A percentile compares a stretch with the other conserved stretches of the same genome.
phyloP scores from a whole-genome alignment of 2,888 invertebrate genomes.

The Coelopa pilipes region DNA sequence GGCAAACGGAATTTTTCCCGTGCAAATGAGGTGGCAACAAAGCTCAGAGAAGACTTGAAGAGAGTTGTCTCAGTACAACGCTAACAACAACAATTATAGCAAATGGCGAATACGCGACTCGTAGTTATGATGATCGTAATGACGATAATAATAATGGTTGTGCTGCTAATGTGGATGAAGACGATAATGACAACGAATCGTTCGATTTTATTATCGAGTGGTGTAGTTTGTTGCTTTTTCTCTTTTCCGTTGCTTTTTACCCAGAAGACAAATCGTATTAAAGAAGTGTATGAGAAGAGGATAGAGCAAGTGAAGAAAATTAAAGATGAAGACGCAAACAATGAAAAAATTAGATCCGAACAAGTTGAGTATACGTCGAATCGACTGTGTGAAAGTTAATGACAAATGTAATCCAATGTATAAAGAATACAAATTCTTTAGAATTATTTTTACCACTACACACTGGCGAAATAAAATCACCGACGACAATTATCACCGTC shows the following conservation, averaged over 20 bases:
- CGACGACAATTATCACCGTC: background rate
- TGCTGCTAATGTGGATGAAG: slow-evolving; percentile 26
- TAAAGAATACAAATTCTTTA: background rate
- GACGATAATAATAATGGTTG: slow-evolving; percentile 7
- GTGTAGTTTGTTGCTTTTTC: slow-evolving; percentile 22
- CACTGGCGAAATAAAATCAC: too few relatives aligned
- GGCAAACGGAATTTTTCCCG: too few relatives aligned
- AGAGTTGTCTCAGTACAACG: slow-evolving; percentile 17
- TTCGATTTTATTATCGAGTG: slow-evolving; percentile 3
- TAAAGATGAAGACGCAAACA: background rate
- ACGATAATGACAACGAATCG: slow-evolving; percentile 3
- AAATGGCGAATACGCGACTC: slow-evolving; percentile 33
- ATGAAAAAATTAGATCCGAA: slow-evolving; percentile 25
- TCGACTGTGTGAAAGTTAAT: background rate
- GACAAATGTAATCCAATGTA: background rate
- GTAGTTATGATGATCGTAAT: slow-evolving; percentile 19
- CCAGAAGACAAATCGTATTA: slow-evolving; percentile 27
- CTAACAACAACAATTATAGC: slow-evolving; percentile 33
- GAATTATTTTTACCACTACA: too few relatives aligned
- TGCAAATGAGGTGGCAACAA: slow-evolving; percentile 33
- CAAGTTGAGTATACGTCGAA: background rate
- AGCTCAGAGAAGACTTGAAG: background rate
- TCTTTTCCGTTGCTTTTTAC: slow-evolving; percentile 10
- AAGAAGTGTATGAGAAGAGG: slow-evolving; percentile 9
- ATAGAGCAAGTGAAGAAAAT: slow-evolving; percentile 15